Conservation (phyloP, 2,113 vertebrate species). For the Oreochromis spilurus region DNA sequence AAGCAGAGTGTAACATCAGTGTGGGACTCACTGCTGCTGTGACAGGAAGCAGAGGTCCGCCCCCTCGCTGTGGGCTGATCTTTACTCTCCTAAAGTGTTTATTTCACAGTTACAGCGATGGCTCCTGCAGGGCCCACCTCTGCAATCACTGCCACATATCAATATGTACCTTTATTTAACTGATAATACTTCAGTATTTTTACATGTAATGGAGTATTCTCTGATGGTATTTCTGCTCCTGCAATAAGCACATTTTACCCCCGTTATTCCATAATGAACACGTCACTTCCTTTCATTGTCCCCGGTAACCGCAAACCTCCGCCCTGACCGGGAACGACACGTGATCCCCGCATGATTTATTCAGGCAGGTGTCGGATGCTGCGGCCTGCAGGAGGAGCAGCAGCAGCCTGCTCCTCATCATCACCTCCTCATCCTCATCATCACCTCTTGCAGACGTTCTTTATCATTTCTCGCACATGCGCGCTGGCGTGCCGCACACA, state of each 20-base stretch:
- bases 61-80: neutral
- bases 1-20: neutral
- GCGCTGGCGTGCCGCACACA: neutral
- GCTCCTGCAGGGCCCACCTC: neutral
- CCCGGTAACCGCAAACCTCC: neutral
- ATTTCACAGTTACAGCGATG: neutral
- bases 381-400: neutral
- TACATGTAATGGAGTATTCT: neutral
- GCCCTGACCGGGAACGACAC: neutral
- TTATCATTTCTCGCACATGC: neutral
- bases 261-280: neutral
- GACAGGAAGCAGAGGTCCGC: neutral
- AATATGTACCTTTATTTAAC: neutral
- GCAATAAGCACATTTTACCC: neutral
- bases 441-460: accelerated
- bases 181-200: neutral
- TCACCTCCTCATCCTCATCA: neutral
- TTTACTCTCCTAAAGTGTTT: neutral
- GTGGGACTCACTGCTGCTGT: neutral
- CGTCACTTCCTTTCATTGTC: neutral
- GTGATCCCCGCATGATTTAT: neutral
- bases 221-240: neutral
- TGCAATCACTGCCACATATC: neutral
- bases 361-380: neutral
- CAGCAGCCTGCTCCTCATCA: neutral